Evolutionary conservation across 2,113 vertebrate species (phyloP).

Genomic region (Coturnix japonica): DNA sequence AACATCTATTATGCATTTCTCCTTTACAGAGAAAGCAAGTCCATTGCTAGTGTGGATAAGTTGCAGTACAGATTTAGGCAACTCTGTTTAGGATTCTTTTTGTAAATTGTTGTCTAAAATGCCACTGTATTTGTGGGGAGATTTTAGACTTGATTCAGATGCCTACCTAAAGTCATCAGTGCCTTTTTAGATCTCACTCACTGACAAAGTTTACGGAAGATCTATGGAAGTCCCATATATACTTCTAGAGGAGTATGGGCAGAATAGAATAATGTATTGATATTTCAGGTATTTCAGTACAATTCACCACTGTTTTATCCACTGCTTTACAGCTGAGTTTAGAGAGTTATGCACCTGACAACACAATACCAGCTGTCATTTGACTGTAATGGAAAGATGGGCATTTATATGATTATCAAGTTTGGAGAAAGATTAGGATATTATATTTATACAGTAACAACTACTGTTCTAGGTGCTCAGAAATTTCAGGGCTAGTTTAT

Average conservation of each 20-base stretch:
- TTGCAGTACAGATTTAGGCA: not conserved
- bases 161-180: not conserved
- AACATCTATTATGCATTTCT: not conserved
- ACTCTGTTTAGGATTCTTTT: not conserved
- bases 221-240: not conserved
- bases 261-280: fast-evolving
- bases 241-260: not conserved
- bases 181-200: not conserved
- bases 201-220: not conserved
- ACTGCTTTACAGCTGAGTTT: not conserved
- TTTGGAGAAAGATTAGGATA: not conserved
- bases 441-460: not conserved
- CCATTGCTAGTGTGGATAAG: not conserved
- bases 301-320: not conserved
- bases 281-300: not conserved
- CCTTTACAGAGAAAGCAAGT: not conserved
- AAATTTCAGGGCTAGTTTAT: not conserved
- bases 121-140: not conserved
- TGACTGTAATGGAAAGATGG: not conserved
- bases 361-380: not conserved
- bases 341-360: not conserved
- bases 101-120: not conserved
- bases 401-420: not conserved
- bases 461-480: not conserved
- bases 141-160: not conserved